phyloP scores from a whole-genome alignment of 2,797 vertebrate genomes.

The Semotilus atromaculatus region DNA sequence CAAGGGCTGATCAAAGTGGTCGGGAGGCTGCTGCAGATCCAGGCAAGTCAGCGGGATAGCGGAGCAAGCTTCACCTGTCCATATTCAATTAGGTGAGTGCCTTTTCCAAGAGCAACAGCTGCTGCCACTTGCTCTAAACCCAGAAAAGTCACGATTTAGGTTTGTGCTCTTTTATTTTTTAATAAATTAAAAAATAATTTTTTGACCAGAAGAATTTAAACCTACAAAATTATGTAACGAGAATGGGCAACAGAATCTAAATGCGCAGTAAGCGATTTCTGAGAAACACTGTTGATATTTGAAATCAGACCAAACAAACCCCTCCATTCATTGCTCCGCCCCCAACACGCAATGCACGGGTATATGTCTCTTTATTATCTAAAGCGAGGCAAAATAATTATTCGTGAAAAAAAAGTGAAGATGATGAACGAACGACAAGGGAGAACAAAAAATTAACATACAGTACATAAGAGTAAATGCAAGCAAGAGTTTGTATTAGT shows the following conservation, averaged over 20 bases:
- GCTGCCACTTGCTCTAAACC: neutral
- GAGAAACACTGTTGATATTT: neutral
- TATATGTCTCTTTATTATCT: no score
- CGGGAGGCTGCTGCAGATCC: conserved; percentile 86
- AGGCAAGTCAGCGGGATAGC: conserved; percentile 76
- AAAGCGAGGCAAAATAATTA: neutral
- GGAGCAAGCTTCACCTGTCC: conserved; percentile 70
- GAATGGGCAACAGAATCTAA: neutral
- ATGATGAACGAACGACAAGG: neutral
- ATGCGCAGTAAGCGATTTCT: neutral
- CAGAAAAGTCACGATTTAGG: neutral
- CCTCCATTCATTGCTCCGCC: neutral
- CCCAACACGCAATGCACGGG: neutral
- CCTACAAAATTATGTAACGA: no score
- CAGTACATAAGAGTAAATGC: neutral
- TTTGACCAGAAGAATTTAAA: neutral
- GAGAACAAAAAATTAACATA: neutral
- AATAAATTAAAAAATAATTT: no score
- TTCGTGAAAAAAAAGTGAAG: neutral
- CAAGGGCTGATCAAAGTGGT: conserved; percentile 90
- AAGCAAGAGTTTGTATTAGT: neutral
- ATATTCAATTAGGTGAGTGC: conserved; percentile 76
- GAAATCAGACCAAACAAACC: no score
- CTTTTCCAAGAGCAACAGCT: conserved; percentile 4
- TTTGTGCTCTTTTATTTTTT: no score